Conservation (phyloP, 2,797 vertebrate species). For the Heterohyrax brucei region DNA sequence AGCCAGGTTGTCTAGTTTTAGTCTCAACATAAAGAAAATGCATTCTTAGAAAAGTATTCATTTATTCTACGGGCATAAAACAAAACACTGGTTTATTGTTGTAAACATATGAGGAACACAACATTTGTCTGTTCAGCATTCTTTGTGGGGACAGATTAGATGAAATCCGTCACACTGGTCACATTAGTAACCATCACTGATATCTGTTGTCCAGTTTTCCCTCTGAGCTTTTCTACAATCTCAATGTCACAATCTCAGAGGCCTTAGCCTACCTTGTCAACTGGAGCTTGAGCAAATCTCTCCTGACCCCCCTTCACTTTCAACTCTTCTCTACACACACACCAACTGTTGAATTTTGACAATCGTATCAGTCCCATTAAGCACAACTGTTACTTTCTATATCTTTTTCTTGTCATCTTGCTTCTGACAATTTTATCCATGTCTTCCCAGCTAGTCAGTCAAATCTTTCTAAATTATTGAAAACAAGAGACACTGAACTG, state of each 20-base stretch:
- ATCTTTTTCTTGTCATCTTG: background rate
- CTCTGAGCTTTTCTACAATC: background rate
- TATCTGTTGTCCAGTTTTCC: background rate
- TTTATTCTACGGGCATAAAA: background rate
- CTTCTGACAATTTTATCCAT: background rate
- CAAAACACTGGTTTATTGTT: background rate
- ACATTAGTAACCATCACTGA: background rate
- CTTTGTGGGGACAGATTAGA: background rate
- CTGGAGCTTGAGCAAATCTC: background rate
- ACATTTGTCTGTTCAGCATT: background rate
- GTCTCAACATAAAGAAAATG: background rate
- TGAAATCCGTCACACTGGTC: background rate
- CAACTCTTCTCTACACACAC: background rate
- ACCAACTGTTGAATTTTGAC: conserved; percentile 28
- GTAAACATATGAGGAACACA: background rate
- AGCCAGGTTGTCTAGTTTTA: background rate
- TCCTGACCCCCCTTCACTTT: background rate
- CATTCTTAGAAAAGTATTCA: background rate
- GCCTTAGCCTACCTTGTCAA: background rate
- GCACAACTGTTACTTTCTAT: background rate
- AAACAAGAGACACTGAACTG: background rate
- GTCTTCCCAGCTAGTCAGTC: background rate
- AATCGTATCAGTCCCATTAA: conserved; percentile 12
- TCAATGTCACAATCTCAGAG: background rate
- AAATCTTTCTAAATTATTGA: conserved; percentile 15